Evolutionary conservation across 2,797 vertebrate genomes (phyloP).

Genomic region (Fringilla coelebs): DNA sequence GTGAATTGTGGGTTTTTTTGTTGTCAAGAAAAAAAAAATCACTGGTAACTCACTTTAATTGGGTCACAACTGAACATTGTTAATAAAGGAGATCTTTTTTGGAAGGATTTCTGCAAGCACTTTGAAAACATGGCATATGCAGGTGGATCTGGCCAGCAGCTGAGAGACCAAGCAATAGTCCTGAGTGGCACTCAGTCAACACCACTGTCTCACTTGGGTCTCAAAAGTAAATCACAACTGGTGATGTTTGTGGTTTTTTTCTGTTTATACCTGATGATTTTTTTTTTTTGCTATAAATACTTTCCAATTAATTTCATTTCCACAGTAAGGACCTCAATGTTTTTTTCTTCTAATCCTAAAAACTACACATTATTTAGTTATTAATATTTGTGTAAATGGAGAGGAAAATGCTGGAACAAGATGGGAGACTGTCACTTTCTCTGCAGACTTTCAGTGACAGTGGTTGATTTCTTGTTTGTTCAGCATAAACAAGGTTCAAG

Average conservation of each 20-base stretch:
- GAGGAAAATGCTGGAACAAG: not conserved
- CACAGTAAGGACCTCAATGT: not conserved
- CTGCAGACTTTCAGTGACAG: not conserved
- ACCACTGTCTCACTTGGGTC: not conserved
- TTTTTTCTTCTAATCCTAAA: not conserved
- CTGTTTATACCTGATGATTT: not conserved
- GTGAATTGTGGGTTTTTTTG: not conserved
- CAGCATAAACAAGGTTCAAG: not conserved
- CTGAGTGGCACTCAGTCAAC: not conserved
- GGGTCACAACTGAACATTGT: not conserved
- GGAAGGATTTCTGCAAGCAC: not conserved
- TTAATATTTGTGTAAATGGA: not conserved
- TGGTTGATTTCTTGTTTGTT: not conserved
- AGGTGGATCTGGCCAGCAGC: not conserved
- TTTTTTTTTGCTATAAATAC: not conserved
- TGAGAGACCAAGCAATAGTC: not conserved
- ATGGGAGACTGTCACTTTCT: not conserved
- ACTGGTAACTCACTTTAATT: not conserved
- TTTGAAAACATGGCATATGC: not conserved
- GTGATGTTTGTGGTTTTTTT: not conserved
- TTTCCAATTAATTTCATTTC: not conserved
- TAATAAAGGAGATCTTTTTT: not conserved
- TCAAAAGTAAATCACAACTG: not conserved
- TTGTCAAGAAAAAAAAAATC: not conserved
- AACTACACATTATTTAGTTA: not conserved